phyloP scores from a whole-genome alignment of 2,888 invertebrate species.

The Colletes collaris region DNA sequence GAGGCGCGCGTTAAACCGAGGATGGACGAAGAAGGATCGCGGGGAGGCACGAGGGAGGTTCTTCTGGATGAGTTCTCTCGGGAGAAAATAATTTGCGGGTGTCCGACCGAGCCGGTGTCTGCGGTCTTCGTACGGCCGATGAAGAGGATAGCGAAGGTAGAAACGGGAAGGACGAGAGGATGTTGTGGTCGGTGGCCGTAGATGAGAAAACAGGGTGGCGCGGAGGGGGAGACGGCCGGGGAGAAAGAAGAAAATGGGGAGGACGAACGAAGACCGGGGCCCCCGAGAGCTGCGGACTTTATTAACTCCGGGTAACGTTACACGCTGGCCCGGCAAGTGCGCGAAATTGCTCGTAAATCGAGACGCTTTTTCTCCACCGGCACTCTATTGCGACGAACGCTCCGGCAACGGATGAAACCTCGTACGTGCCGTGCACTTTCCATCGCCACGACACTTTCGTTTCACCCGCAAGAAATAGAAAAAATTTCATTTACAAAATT shows the following conservation, averaged over 20 bases:
- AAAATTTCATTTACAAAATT: too few species aligned
- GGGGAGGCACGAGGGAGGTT: slow-evolving; percentile 34
- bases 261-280: slow-evolving; percentile 44
- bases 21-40: slow-evolving; percentile 14
- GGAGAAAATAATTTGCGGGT: slow-evolving; percentile 80
- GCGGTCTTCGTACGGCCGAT: slow-evolving; percentile 70
- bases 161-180: slow-evolving; percentile 43
- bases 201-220: slow-evolving; percentile 71
- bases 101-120: slow-evolving; percentile 73
- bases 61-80: slow-evolving; percentile 71
- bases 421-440: too few species aligned
- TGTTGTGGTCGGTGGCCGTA: slow-evolving; percentile 74
- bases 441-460: too few species aligned
- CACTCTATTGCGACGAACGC: neutral
- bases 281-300: slow-evolving; percentile 64
- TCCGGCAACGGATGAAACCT: neutral
- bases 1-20: slow-evolving; percentile 24
- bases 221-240: slow-evolving; percentile 42
- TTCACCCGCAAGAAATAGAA: too few species aligned
- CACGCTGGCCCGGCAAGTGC: slow-evolving; percentile 60
- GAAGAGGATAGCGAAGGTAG: slow-evolving; percentile 35
- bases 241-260: slow-evolving; percentile 41
- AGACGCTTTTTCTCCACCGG: slow-evolving; percentile 13
- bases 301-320: slow-evolving; percentile 77
- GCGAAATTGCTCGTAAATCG: slow-evolving; percentile 41